phyloP scores from a whole-genome alignment of 2,888 invertebrate species.

The Chrysomela aeneicollis region DNA sequence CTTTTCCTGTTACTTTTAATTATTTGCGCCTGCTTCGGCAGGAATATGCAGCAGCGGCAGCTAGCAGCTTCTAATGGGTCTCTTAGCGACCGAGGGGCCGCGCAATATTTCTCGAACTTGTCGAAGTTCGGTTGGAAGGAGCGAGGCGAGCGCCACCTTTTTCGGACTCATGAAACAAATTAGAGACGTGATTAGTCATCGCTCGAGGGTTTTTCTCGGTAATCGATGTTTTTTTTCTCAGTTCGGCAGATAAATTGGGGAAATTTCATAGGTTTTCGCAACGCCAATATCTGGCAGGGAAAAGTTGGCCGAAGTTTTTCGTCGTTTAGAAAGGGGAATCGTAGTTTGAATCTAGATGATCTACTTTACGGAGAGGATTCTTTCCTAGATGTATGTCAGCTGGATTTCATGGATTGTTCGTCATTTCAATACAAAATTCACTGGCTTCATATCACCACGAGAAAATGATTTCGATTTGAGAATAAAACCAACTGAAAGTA shows the following conservation, averaged over 20 bases:
- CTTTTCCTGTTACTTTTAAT: conserved; percentile 8
- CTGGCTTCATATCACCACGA: too few relatives aligned
- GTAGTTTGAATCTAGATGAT: too few relatives aligned
- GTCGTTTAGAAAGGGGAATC: too few relatives aligned
- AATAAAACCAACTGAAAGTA: too few relatives aligned
- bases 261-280: background rate
- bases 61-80: conserved; percentile 28
- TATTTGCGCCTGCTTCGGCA: background rate
- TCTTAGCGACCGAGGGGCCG: conserved; percentile 26
- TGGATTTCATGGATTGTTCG: too few relatives aligned
- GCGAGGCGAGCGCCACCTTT: conserved; percentile 40
- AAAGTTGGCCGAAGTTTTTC: too few relatives aligned
- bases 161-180: conserved; percentile 48
- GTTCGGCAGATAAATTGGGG: background rate
- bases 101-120: conserved; percentile 36
- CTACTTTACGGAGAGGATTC: too few relatives aligned
- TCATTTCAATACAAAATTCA: too few relatives aligned
- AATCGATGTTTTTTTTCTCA: background rate
- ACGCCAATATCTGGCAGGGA: background rate
- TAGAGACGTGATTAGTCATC: conserved; percentile 51
- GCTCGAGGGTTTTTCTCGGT: conserved; percentile 16
- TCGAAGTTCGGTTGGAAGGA: conserved; percentile 29
- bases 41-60: conserved; percentile 7
- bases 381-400: too few relatives aligned
- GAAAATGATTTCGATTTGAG: too few relatives aligned